Conservation (phyloP, 2,113 vertebrate species). For the Butorides virescens region DNA sequence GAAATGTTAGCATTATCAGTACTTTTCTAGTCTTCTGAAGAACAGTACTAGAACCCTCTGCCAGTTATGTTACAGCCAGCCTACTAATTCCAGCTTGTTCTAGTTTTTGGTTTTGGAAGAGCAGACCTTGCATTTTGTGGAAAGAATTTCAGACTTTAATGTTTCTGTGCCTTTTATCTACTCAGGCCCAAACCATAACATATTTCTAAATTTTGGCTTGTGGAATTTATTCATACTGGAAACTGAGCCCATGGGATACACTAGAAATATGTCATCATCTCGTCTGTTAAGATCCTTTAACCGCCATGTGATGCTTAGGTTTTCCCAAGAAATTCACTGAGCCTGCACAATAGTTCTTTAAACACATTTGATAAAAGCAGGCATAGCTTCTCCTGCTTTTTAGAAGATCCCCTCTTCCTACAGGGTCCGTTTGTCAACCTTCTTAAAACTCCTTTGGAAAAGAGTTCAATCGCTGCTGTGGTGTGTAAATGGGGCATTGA, state of each 20-base stretch:
- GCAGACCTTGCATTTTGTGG: neutral
- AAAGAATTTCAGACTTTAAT: neutral
- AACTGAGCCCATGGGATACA: neutral
- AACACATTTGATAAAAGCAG: neutral
- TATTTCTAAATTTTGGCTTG: neutral
- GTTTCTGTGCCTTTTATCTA: neutral
- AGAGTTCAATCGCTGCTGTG: neutral
- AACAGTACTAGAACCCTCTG: neutral
- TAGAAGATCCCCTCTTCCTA: neutral
- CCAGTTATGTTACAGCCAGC: neutral
- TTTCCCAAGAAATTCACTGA: neutral
- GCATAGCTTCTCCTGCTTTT: neutral
- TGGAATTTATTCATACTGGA: neutral
- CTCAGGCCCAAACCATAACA: neutral
- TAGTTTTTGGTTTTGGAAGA: neutral
- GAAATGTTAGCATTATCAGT: neutral
- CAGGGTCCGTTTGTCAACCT: neutral
- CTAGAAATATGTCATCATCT: neutral
- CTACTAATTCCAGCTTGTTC: neutral
- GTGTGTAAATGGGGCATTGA: neutral
- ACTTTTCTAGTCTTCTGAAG: neutral
- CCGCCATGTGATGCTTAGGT: neutral
- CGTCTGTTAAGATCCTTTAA: neutral
- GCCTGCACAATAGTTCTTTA: neutral
- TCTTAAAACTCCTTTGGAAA: neutral